Conservation (phyloP, 2,113 vertebrate genomes). For the Asarcornis scutulata region DNA sequence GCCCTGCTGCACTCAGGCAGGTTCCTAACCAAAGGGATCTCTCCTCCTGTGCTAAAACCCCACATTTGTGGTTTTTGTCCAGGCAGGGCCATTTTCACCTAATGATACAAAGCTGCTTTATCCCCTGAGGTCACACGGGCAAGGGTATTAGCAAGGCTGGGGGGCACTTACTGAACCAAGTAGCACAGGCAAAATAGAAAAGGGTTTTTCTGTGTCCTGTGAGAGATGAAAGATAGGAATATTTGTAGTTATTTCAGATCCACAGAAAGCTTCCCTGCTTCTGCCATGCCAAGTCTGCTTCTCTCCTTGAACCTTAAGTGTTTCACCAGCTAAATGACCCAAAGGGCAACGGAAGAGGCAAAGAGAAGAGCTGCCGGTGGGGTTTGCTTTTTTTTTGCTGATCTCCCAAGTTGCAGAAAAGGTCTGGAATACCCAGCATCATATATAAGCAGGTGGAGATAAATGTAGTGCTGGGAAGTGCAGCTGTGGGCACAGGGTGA, state of each 20-base stretch:
- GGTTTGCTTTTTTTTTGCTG: not conserved
- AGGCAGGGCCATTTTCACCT: conserved; percentile 73
- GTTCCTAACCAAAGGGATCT: conserved; percentile 46
- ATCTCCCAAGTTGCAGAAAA: not conserved
- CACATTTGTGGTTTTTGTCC: conserved; percentile 66
- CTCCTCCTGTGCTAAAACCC: conserved; percentile 57
- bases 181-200: not conserved
- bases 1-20: conserved; percentile 39
- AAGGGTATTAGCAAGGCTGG: conserved; percentile 29
- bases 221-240: conserved; percentile 27
- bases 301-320: not conserved
- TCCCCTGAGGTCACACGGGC: not conserved
- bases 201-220: not conserved
- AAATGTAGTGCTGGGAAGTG: not conserved
- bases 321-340: not conserved
- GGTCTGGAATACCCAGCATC: not conserved
- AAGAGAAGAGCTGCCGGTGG: not conserved
- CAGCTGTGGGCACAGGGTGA: not conserved
- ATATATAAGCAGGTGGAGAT: not conserved
- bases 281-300: not conserved
- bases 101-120: conserved; percentile 63
- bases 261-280: not conserved
- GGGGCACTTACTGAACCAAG: conserved; percentile 4
- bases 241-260: conserved; percentile 54
- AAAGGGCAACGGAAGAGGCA: not conserved